Percentiles rank a stretch among this genome's conserved stretches.
Evolutionary conservation across 2,113 vertebrate genomes (phyloP).

Genomic region (Gobius niger): DNA sequence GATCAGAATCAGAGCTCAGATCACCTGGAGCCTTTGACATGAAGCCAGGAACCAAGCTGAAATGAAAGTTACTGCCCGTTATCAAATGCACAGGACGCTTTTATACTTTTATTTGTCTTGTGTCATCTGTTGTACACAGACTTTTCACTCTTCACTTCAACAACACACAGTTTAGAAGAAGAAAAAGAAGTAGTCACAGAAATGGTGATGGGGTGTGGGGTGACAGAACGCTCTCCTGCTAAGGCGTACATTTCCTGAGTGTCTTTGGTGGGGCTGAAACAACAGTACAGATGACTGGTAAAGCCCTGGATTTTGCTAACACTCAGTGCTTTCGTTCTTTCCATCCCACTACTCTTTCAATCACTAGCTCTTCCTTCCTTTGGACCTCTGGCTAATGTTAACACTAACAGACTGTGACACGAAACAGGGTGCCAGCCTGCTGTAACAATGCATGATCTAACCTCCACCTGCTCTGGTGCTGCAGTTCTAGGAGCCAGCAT

Average conservation of each 20-base stretch:
- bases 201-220: slow-evolving; percentile 15
- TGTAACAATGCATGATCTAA: slow-evolving; percentile 71
- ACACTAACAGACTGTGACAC: slow-evolving; percentile 63
- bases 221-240: slow-evolving; percentile 48
- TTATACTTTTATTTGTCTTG: neutral
- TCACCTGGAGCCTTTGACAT: too few relatives aligned
- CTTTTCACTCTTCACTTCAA: neutral
- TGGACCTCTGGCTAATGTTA: slow-evolving; percentile 54
- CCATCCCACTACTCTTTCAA: slow-evolving; percentile 11
- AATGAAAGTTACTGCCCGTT: too few relatives aligned
- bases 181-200: neutral
- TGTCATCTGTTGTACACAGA: neutral
- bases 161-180: neutral
- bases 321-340: slow-evolving; percentile 24
- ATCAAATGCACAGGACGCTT: neutral
- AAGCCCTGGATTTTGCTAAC: slow-evolving; percentile 38
- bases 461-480: slow-evolving; percentile 35
- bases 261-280: slow-evolving; percentile 54
- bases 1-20: too few relatives aligned
- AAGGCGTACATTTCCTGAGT: slow-evolving; percentile 46
- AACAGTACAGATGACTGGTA: slow-evolving; percentile 54
- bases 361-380: slow-evolving; percentile 49
- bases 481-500: neutral
- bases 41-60: too few relatives aligned
- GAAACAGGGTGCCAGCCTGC: slow-evolving; percentile 56